These are phyloP conservation scores for Cosmia trapezina DNA, from an alignment of 2,888 invertebrate genomes.

Conservation along the genomic window DNA sequence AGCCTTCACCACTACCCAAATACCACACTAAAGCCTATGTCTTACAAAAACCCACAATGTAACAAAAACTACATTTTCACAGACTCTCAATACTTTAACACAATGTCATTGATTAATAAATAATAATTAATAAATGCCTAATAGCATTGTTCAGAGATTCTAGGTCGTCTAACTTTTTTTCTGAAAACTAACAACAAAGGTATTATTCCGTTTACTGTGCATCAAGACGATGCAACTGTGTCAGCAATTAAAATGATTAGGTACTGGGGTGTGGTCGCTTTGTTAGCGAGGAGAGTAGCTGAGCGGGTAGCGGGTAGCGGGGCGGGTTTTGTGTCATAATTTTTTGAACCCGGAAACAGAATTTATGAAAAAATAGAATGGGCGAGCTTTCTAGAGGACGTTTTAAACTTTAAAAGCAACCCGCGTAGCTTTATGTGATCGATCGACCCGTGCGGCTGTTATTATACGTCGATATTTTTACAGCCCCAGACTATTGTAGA, in stretches of 20 bases:
- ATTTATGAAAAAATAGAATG: background rate
- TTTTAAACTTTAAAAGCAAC: background rate
- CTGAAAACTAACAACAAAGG: conserved; percentile 80
- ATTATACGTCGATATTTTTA: too few species aligned
- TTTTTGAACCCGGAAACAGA: background rate
- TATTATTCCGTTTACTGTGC: conserved; percentile 81
- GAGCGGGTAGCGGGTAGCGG: conserved; percentile 46
- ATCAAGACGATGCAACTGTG: conserved; percentile 84
- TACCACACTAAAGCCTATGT: conserved; percentile 20
- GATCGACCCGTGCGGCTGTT: too few species aligned
- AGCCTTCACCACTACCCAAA: conserved; percentile 25
- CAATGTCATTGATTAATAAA: conserved; percentile 67
- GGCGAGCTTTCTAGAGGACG: too few species aligned
- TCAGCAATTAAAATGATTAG: conserved; percentile 87
- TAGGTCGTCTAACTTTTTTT: conserved; percentile 78
- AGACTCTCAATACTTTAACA: conserved; percentile 56
- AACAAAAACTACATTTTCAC: conserved; percentile 58
- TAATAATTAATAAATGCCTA: conserved; percentile 72
- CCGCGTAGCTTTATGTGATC: too few species aligned
- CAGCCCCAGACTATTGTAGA: too few species aligned
- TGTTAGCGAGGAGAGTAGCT: conserved; percentile 66
- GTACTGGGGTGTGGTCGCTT: conserved; percentile 64
- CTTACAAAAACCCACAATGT: conserved; percentile 26
- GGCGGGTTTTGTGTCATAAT: background rate
- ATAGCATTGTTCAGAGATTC: conserved; percentile 78